phyloP scores from a whole-genome alignment of 37 sponge, comb jelly and placozoan genomes.

The Mnemiopsis leidyi region DNA sequence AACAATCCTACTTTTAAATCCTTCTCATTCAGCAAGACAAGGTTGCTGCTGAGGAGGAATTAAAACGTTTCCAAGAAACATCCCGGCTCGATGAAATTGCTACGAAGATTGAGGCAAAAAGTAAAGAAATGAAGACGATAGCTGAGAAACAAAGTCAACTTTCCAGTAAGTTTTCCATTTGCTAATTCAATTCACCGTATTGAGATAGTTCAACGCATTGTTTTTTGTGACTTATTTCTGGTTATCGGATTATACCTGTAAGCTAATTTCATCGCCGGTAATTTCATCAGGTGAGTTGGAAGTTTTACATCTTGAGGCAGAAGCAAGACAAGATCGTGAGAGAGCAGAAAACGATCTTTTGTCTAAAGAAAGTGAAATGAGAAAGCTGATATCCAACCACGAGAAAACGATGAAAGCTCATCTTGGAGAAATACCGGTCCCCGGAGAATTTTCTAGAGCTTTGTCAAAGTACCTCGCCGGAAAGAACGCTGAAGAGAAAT shows the following conservation, averaged over 20 bases:
- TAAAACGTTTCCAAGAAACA: background rate
- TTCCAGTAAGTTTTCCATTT: background rate
- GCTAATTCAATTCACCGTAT: too few relatives aligned
- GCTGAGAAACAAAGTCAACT: constrained; percentile 22
- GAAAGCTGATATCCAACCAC: constrained; percentile 22
- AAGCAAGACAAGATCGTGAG: constrained; percentile 22
- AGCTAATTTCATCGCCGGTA: too few relatives aligned
- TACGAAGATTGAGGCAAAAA: background rate
- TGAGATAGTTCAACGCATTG: too few relatives aligned
- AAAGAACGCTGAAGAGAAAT: background rate
- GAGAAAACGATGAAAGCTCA: background rate
- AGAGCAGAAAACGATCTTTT: constrained; percentile 17
- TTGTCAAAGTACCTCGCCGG: background rate
- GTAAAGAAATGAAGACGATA: background rate
- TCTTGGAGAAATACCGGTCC: constrained; percentile 4
- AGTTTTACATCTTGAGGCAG: background rate
- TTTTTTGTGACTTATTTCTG: too few relatives aligned
- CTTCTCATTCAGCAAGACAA: constrained; percentile 12
- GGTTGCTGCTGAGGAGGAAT: constrained; percentile 9
- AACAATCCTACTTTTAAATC: too few relatives aligned
- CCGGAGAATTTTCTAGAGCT: background rate
- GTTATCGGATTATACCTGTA: too few relatives aligned
- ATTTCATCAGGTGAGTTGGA: constrained; percentile 17
- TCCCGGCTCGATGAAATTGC: constrained; percentile 3
- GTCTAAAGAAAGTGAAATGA: background rate